Evolutionary conservation across 1,140 invertebrate species (phyloP).

Genomic region (Caenorhabditis briggsae): DNA sequence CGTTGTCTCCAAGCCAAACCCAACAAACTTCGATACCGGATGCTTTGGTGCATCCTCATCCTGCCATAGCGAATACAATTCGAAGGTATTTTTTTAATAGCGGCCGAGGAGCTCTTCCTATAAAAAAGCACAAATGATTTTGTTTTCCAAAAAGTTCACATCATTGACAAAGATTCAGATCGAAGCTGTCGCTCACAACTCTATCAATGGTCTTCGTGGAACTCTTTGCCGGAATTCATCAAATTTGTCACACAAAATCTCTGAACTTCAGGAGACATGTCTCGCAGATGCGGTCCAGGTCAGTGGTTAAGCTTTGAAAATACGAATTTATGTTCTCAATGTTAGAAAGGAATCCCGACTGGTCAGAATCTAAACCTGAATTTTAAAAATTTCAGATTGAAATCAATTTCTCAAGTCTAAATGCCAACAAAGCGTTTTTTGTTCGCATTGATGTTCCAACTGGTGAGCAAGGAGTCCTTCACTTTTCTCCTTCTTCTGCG

Average conservation of each 20-base stretch:
- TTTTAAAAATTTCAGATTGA: background rate
- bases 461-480: conserved; percentile 44
- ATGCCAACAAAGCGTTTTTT: background rate
- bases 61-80: conserved; percentile 37
- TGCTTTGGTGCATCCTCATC: conserved; percentile 29
- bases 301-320: background rate
- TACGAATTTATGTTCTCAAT: background rate
- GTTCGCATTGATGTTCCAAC: conserved; percentile 12
- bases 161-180: background rate
- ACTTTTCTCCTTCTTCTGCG: conserved; percentile 22
- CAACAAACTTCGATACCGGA: conserved; percentile 15
- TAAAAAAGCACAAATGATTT: background rate
- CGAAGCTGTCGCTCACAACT: conserved; percentile 18
- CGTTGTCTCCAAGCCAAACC: background rate
- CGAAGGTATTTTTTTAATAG: background rate
- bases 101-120: too few species aligned
- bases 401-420: conserved; percentile 26
- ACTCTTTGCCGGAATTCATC: conserved; percentile 8
- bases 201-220: conserved; percentile 18
- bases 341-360: background rate
- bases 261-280: conserved; percentile 27
- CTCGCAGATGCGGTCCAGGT: conserved; percentile 17
- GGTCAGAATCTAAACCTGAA: too few species aligned
- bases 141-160: background rate
- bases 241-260: background rate